A percentile compares a stretch with the other conserved stretches of the same genome.
Conservation (phyloP, 2,113 vertebrate genomes). For the Amazona vittata region DNA sequence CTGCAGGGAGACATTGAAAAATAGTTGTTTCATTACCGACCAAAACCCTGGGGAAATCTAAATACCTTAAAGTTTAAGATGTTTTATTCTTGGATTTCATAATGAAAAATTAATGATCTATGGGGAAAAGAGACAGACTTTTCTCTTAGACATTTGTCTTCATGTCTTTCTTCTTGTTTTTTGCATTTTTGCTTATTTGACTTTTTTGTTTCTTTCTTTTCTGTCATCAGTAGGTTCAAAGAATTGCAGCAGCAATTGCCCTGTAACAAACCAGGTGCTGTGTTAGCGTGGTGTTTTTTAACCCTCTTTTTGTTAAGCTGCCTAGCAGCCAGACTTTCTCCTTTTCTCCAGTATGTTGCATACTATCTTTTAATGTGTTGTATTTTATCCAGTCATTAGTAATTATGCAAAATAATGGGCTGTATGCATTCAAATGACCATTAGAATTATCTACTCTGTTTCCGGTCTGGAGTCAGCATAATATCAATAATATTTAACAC, state of each 20-base stretch:
- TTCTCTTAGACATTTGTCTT: constrained; percentile 58
- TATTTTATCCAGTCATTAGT: not conserved
- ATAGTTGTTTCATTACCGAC: constrained; percentile 55
- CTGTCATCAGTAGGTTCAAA: constrained; percentile 46
- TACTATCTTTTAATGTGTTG: not conserved
- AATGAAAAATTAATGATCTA: constrained; percentile 67
- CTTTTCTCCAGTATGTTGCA: not conserved
- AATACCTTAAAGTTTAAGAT: constrained; percentile 66
- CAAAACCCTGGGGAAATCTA: constrained; percentile 65
- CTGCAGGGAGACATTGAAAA: constrained; percentile 37
- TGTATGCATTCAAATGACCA: not conserved
- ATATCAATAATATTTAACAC: not conserved
- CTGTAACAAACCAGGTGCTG: constrained; percentile 46
- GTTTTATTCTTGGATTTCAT: constrained; percentile 67
- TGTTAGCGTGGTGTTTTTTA: not conserved
- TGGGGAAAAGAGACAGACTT: constrained; percentile 29
- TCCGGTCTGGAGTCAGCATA: not conserved
- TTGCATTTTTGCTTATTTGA: constrained; percentile 25
- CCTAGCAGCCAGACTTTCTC: not conserved
- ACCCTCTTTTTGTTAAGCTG: not conserved
- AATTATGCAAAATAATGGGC: not conserved
- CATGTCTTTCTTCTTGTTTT: not conserved
- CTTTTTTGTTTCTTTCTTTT: not conserved
- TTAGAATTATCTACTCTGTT: not conserved
- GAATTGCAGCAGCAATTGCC: not conserved